These are phyloP conservation scores for Verasper variegatus DNA, from an alignment of 2,113 vertebrate species.

Conservation along the genomic window DNA sequence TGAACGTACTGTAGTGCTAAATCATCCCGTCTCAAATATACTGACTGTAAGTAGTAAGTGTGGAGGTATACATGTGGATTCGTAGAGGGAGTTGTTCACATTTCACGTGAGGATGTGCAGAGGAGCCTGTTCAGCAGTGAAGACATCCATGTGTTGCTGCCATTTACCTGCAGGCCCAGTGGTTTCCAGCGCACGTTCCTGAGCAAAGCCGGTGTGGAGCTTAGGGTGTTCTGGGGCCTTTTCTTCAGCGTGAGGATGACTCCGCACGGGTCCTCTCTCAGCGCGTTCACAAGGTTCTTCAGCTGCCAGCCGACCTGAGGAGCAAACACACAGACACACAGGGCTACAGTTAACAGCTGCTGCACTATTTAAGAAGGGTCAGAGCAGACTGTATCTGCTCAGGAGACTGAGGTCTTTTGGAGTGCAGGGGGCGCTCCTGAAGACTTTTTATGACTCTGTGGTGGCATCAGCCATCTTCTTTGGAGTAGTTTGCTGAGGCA, in stretches of 20 bases:
- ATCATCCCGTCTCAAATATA: neutral
- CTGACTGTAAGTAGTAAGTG: neutral
- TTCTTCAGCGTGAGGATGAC: slow-evolving; percentile 92
- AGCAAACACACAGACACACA: slow-evolving; percentile 30
- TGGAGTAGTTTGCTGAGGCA: too few relatives aligned
- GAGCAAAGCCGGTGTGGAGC: slow-evolving; percentile 89
- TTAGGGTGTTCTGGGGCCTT: slow-evolving; percentile 89
- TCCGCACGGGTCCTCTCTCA: slow-evolving; percentile 90
- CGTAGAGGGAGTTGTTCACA: too few relatives aligned
- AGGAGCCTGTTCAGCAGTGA: too few relatives aligned
- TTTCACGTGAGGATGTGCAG: too few relatives aligned
- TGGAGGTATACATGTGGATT: neutral
- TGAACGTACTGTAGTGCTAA: too few relatives aligned
- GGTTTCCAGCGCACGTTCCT: slow-evolving; percentile 93
- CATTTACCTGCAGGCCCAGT: slow-evolving; percentile 87
- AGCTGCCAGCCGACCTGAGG: slow-evolving; percentile 91
- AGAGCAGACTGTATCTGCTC: too few relatives aligned
- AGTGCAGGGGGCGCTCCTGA: too few relatives aligned
- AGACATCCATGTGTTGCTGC: neutral
- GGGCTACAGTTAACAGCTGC: slow-evolving; percentile 30
- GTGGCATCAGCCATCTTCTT: too few relatives aligned
- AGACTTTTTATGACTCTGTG: too few relatives aligned
- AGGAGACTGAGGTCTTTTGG: too few relatives aligned
- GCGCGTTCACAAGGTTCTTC: slow-evolving; percentile 91
- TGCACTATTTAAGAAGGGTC: neutral